A percentile compares a stretch with the other conserved stretches of the same genome.
Evolutionary conservation across 2,797 vertebrate genomes (phyloP).

Genomic region (Pelodytes ibericus): DNA sequence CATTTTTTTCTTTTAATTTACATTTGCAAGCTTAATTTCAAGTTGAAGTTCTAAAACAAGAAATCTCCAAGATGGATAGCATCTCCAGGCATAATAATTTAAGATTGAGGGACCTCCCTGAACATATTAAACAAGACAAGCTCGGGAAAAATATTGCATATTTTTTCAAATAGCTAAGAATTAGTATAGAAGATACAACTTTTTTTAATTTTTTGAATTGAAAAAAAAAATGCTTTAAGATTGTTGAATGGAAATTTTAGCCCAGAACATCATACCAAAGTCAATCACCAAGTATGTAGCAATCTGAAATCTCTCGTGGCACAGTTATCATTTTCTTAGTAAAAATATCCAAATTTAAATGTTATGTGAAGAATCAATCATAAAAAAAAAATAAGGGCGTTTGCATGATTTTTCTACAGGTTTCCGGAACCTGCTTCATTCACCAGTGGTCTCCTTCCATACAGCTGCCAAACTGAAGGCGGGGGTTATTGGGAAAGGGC

Average conservation of each 20-base stretch:
- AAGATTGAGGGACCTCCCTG: too few species aligned
- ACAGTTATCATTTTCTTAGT: slow-evolving; percentile 1
- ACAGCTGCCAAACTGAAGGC: slow-evolving; percentile 23
- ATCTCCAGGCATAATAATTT: too few species aligned
- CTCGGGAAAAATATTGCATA: too few species aligned
- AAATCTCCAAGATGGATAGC: too few species aligned
- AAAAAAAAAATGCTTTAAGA: not conserved
- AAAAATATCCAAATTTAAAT: slow-evolving; percentile 4
- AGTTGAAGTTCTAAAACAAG: too few species aligned
- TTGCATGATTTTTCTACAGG: slow-evolving; percentile 15
- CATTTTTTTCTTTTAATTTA: too few species aligned
- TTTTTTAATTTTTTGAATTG: too few species aligned
- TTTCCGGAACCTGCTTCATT: slow-evolving; percentile 1
- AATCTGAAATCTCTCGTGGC: slow-evolving; percentile 14
- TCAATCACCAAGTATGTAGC: slow-evolving; percentile 24
- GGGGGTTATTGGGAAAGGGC: slow-evolving; percentile 4
- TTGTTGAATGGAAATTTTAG: slow-evolving; percentile 9
- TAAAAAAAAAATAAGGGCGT: not conserved
- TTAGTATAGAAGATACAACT: too few species aligned
- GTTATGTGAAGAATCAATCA: not conserved
- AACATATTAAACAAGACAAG: too few species aligned
- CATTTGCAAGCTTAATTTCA: too few species aligned
- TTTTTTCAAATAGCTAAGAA: too few species aligned
- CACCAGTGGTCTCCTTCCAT: slow-evolving; percentile 6
- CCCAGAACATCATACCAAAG: not conserved